Evolutionary conservation across 2,888 invertebrate genomes (phyloP), one percentile per base, ranked within the genome.

Genomic region (Seira ritae): DNA sequence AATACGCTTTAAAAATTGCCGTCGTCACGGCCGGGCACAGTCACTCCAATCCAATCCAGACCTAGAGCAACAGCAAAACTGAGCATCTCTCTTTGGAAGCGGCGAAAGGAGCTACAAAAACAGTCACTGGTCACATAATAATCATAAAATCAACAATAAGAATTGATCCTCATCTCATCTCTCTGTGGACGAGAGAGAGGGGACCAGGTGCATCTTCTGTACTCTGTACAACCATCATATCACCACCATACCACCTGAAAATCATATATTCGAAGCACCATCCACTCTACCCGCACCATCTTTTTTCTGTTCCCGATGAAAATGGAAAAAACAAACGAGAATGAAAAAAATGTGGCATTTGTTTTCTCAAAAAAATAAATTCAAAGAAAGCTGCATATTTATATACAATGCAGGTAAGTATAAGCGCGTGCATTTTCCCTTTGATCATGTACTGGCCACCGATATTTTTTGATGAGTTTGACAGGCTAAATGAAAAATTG

Each of bases 401-500:
- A 31, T 31, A 4, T 31, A n/a, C n/a, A n/a, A n/a, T n/a, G n/a
- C n/a, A n/a, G 10, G 42, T 66, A 62, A 31, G 24, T 71, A 23
- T 55, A 77, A 72, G 68, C 82, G 82, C 82, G 82, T 77, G 82
- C 82, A 82, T 82, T 82, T 82, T 77, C 72, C 46, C 81, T 82
- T 82, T 82, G 82, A 82, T 82, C 77, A 72, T 82, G 68, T 66
- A n/a, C n/a, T 77, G 77, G 73, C 82, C 77, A 82, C 82, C 82
- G 82, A 82, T 77, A n/a, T n/a, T n/a, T 82, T 82, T 77, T 82
- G 82, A 82, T 77, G 82, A 82, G 82, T 82, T 82, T 82, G 82
- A 82, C 82, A 82, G 73, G 82, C 20, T 82, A 82, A 82, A 82
- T 82, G 82, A 82, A 82, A 82, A 82, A 82, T 82, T 82, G 82